These are phyloP conservation scores for Nowickia ferox DNA, from an alignment of 2,888 invertebrate genomes.

Conservation along the genomic window DNA sequence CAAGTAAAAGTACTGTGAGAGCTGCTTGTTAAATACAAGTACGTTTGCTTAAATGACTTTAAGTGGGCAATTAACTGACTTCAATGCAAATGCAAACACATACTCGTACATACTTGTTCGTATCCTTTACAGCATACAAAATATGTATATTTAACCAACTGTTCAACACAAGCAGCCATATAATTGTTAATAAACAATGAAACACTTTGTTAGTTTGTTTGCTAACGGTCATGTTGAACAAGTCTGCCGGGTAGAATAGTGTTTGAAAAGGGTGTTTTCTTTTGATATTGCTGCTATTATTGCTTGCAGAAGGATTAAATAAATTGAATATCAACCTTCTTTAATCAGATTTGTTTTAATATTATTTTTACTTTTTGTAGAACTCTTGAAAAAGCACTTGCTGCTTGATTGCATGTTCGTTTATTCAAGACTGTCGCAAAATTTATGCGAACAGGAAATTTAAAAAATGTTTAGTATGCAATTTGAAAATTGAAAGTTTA, in stretches of 20 bases:
- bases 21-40: slow-evolving; percentile 35
- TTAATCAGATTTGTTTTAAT: neutral
- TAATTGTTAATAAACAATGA: slow-evolving; percentile 65
- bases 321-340: too few relatives aligned
- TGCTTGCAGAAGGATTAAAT: neutral
- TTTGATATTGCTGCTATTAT: neutral
- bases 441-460: slow-evolving; percentile 53
- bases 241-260: neutral
- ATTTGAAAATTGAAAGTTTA: slow-evolving; percentile 50
- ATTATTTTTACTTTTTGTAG: neutral
- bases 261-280: neutral
- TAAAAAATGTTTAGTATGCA: slow-evolving; percentile 45
- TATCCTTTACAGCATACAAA: slow-evolving; percentile 21
- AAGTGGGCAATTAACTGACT: slow-evolving; percentile 74
- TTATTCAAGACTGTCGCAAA: slow-evolving; percentile 29
- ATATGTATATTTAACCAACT: slow-evolving; percentile 1
- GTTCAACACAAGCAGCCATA: slow-evolving; percentile 22
- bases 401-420: neutral
- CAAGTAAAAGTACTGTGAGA: slow-evolving; percentile 42
- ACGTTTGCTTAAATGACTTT: slow-evolving; percentile 68
- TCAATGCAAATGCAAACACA: slow-evolving; percentile 29
- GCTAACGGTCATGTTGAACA: slow-evolving; percentile 68
- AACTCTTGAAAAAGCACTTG: neutral
- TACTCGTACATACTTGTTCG: neutral
- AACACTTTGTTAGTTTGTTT: slow-evolving; percentile 66